Evolutionary conservation across 2,113 vertebrate species (phyloP), one percentile per base, ranked within the genome.

Genomic region (Leucopsar rothschildi): DNA sequence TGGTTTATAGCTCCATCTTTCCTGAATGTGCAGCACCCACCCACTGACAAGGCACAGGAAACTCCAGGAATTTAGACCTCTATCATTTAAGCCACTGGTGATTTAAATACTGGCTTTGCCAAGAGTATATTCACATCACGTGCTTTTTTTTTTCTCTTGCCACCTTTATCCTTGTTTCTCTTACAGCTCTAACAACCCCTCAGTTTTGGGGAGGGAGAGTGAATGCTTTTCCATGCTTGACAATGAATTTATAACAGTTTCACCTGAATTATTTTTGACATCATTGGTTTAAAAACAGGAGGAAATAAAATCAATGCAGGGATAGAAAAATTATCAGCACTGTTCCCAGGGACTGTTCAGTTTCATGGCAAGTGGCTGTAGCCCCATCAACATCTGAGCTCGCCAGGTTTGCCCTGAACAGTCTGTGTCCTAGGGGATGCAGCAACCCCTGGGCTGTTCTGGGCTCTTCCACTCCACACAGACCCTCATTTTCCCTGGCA

Each of bases 21-120:
- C 28, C 10, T 42, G 17, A 4, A 4, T 35, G 13, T 4, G 6
- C 37, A 69, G 50, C 20, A 65, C 12, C 25, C 37, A 80, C 20
- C 6, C 11, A 4, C 25, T 55, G 39, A 7, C 27, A 78, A 69
- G 65, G 44, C 35, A 24, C 18, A 40, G 37, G 56, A 71, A 65
- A 17, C n/a, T 88, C n/a, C 55, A 27, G 40, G 19, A 33, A 57
- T 86, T 86, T 75, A 86, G 35, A 66, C 28, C 7, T 45, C 19
- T 31, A 7, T 39, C 19, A 24, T 84, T 92, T 66, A 77, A 90
- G 42, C 13, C 27, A 72, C 9, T 63, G 28, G 11, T 73, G 64
- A 81, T 78, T 83, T 81, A 86, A 72, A 69, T 47, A 16, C 37
- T 79, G 60, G 27, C 22, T 91, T 96, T 76, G 53, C 22, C 6